Evolutionary conservation across 2,888 invertebrate genomes (phyloP).

Genomic region (Leptinotarsa tumamoca): DNA sequence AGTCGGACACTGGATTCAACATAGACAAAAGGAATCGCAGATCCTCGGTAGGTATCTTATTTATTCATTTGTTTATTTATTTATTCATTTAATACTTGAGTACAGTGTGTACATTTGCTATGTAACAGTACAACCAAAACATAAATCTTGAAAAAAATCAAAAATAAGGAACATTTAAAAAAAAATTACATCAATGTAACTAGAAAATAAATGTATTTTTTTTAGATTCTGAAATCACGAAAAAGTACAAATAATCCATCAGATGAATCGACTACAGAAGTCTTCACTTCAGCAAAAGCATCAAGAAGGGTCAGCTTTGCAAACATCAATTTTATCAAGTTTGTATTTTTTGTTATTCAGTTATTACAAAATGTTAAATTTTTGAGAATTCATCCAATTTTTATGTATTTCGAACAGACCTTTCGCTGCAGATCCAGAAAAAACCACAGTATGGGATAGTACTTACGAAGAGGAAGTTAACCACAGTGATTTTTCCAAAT

Average conservation of each 20-base stretch:
- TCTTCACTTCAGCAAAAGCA: constrained; percentile 36
- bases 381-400: neutral
- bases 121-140: too few relatives aligned
- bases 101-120: too few relatives aligned
- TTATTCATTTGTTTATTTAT: too few relatives aligned
- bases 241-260: constrained; percentile 51
- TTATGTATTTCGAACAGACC: constrained; percentile 46
- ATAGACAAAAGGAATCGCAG: constrained; percentile 12
- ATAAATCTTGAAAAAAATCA: too few relatives aligned
- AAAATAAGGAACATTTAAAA: too few relatives aligned
- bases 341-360: constrained; percentile 37
- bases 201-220: neutral
- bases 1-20: neutral
- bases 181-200: neutral
- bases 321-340: constrained; percentile 58
- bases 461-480: constrained; percentile 58
- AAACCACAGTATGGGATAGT: constrained; percentile 59
- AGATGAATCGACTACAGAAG: constrained; percentile 48
- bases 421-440: constrained; percentile 57
- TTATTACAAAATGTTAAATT: neutral
- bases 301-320: constrained; percentile 59
- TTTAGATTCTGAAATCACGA: constrained; percentile 52
- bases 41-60: neutral
- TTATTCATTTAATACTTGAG: too few relatives aligned
- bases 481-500: constrained; percentile 49